Evolutionary conservation across 1,140 invertebrate species (phyloP), one percentile per base, ranked within the genome.

Genomic region (Rhyzopertha dominica): DNA sequence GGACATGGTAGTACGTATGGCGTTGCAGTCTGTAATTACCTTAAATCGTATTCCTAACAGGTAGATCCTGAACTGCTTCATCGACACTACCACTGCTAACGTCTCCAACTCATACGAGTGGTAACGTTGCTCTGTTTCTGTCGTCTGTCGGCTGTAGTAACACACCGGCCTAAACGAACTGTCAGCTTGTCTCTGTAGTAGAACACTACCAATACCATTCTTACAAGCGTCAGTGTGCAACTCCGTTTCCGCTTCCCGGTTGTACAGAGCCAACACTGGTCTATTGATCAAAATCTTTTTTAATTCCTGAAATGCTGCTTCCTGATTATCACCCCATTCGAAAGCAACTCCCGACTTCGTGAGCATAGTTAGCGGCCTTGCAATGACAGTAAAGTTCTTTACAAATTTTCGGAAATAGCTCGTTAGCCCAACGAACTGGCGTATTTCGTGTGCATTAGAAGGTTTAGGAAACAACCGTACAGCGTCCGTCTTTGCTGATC

Each of bases 71-170:
- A 58, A 63, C 39, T 60, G 51, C 39, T 61, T 40, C 8, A 59
- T 40, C 1, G 59, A 23, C 19, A 42, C 42, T n/a, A 66, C 59
- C 0, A 69, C 58, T 1, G 62, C 65, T 2, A 71, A 22, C 0
- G 59, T 63, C 20, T 70, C 62, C 0, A 66, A 24, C 23, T 68
- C 64, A 32, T 65, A 67, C 0, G 58, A 63, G 49, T 67, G 60
- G 52, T 68, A 63, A 26, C 51, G 46, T 9, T 31, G 4, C 47
- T 63, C 54, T 18, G 35, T 47, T 3, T 39, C 29, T 5, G 52
- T 51, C n/a, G 64, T 67, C 26, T 47, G 53, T 14, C 49, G 31
- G 28, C 51, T 65, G 26, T 50, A 65, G 39, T 66, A 66, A 25
- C 37, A 45, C 2, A 68, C 54, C 1, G 58, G 10, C 7, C 8